Conservation (phyloP, 2,888 invertebrate species). For the Bibio marci region DNA sequence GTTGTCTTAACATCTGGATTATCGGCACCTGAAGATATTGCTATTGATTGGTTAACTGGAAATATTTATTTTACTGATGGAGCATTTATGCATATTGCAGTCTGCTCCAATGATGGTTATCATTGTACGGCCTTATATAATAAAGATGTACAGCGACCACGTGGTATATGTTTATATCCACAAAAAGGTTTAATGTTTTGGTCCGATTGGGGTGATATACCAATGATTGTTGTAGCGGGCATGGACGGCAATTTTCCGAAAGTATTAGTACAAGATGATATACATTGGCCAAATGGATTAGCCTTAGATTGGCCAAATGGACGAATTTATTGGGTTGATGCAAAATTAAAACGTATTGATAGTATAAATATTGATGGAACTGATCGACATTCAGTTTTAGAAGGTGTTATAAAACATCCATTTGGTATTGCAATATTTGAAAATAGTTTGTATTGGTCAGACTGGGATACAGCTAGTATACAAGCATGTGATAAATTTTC, state of each 20-base stretch:
- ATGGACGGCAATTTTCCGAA: constrained; percentile 66
- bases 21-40: constrained; percentile 54
- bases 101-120: constrained; percentile 48
- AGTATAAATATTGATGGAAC: constrained; percentile 45
- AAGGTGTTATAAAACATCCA: constrained; percentile 57
- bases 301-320: constrained; percentile 62
- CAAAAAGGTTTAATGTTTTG: constrained; percentile 68
- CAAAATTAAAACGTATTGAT: constrained; percentile 47
- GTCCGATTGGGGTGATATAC: constrained; percentile 68
- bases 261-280: constrained; percentile 42
- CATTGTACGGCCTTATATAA: constrained; percentile 47
- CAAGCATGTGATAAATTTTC: constrained; percentile 62
- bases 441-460: constrained; percentile 77
- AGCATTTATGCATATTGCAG: constrained; percentile 49
- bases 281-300: constrained; percentile 72
- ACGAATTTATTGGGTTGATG: constrained; percentile 82
- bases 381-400: constrained; percentile 40
- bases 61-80: constrained; percentile 73
- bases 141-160: constrained; percentile 42
- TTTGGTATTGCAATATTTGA: constrained; percentile 77
- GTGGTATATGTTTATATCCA: constrained; percentile 53
- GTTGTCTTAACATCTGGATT: constrained; percentile 46
- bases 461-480: constrained; percentile 61
- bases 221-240: constrained; percentile 57
- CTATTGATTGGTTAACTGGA: constrained; percentile 59